Evolutionary conservation across 1,140 invertebrate genomes (phyloP), one percentile per base, ranked within the genome.

Genomic region (Drosophila neocordata): DNA sequence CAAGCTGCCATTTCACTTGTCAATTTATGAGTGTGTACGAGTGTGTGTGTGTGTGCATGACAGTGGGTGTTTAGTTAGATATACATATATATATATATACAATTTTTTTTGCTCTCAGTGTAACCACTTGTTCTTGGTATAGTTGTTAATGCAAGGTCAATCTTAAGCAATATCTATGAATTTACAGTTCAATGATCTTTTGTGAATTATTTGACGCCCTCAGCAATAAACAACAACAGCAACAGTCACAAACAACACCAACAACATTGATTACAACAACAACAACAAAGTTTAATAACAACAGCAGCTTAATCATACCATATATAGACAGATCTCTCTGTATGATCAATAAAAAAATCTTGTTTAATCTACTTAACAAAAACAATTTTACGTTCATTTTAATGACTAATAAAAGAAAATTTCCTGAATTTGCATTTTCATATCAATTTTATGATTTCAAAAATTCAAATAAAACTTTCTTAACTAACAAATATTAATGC

Each of bases 1-100:
- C 77, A 81, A 77, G 79, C 79, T 81, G 79, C 75, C 79, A 81
- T 72, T 81, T 81, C 65, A 79, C 74, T 69, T 81, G 79, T 81
- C 79, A 81, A 81, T 81, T 81, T 80, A 9, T 4, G 22, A 24
- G 22, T 2, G 22, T 31, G 0, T 31, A 6, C 4, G 78, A 70
- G 51, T 52, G 22, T 2, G 22, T 31, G 0, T 31, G 27, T 1
- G 78, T 76, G 51, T 52, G 70, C 6, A 31, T 31, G 27, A 1
- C 27, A 31, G 6, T 31, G 27, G 4, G 9, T 57, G 4, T 35
- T n/a, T n/a, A n/a, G n/a, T n/a, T n/a, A n/a, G n/a, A n/a, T 13
- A 31, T 53, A 11, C 12, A 35, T 56, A 20, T 20, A 27, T 52
- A 15, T 37, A 35, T 20, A 37, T 58, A 18, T 11, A 2, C 9